Base-by-base conservation (phyloP, 2,797 vertebrate genomes). In the Erpetoichthys calabaricus region DNA sequence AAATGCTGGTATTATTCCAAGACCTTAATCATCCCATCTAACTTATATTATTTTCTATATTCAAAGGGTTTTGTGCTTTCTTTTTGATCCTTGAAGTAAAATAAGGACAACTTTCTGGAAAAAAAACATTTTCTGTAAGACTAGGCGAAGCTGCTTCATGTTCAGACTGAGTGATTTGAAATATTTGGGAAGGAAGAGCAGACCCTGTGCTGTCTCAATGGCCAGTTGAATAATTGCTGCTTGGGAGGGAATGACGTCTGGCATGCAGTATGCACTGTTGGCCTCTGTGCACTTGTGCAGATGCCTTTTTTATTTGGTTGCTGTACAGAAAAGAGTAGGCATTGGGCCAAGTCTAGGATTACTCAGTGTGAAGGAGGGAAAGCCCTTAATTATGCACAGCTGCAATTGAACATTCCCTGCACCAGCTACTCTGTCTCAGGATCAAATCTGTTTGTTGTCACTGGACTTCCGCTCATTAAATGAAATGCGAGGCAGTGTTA, bases 381-480 rank as follows among this genome's bases (percentile, higher is more conserved):
- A 51, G 45, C 51, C 56, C 42, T 52, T 63, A 62, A 10, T 60
- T 65, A 42, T 7, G 49, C 49, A 51, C 59, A 67, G 58, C 64
- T 73, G 62, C 62, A 50, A 53, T 65, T 45, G 5, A 57, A 42
- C 57, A 45, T 59, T 59, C 53, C 56, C 68, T 44, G 59, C 60
- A 47, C 42, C 56, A 9, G 42, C 66, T 55, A 50, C 51, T 62
- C 51, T 45, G 1, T 59, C 51, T 64, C 57, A 25, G 45, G 8
- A 59, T 64, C 60, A 62, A 47, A 10, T 64, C 46, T 60, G 53
- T 62, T 1, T 64, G 61, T 62, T 51, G 2, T 58, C 57, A 60
- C 52, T 55, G 64, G 58, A 61, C 57, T 67, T 69, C 58, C 59
- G 42, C 60, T 63, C 45, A 53, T 59, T 57, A 73, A 61, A 61